Conservation (phyloP, 2,797 vertebrate species). For the Phrynocephalus forsythii region DNA sequence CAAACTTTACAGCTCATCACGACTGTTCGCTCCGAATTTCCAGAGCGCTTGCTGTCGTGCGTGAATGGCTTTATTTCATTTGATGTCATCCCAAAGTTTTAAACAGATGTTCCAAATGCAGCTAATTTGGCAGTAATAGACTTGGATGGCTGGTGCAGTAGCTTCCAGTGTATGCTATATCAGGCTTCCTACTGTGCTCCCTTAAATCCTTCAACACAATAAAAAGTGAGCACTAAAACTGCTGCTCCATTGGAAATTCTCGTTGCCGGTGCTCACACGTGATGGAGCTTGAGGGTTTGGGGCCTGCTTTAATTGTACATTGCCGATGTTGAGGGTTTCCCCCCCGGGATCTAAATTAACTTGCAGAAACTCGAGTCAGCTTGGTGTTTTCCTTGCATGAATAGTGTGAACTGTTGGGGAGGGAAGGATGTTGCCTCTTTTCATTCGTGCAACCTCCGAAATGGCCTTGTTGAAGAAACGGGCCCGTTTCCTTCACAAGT, state of each 20-base stretch:
- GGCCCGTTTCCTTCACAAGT: background rate
- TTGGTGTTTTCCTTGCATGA: background rate
- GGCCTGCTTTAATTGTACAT: conserved; percentile 11
- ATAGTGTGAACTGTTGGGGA: background rate
- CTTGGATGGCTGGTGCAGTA: conserved; percentile 17
- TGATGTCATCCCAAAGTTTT: conserved; percentile 42
- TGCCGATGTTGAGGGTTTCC: background rate
- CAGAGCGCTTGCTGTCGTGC: conserved; percentile 17
- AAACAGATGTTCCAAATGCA: conserved; percentile 37
- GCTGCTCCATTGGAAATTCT: conserved; percentile 19
- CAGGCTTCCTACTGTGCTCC: conserved; percentile 27
- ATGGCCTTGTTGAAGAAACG: background rate
- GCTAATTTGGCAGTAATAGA: conserved; percentile 35
- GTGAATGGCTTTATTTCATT: conserved; percentile 35
- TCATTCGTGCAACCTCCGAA: background rate
- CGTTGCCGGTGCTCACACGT: conserved; percentile 8
- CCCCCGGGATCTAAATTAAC: background rate
- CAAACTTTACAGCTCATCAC: conserved; percentile 32
- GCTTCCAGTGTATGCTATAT: background rate
- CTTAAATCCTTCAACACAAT: conserved; percentile 31
- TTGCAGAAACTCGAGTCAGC: background rate
- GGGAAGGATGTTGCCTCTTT: background rate
- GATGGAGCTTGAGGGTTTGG: conserved; percentile 12
- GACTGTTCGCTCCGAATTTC: conserved; percentile 30
- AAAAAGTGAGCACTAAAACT: conserved; percentile 35